A percentile compares a stretch with the other conserved stretches of the same genome.
phyloP scores from a whole-genome alignment of 2,113 vertebrate species.

The Neogobius melanostomus region DNA sequence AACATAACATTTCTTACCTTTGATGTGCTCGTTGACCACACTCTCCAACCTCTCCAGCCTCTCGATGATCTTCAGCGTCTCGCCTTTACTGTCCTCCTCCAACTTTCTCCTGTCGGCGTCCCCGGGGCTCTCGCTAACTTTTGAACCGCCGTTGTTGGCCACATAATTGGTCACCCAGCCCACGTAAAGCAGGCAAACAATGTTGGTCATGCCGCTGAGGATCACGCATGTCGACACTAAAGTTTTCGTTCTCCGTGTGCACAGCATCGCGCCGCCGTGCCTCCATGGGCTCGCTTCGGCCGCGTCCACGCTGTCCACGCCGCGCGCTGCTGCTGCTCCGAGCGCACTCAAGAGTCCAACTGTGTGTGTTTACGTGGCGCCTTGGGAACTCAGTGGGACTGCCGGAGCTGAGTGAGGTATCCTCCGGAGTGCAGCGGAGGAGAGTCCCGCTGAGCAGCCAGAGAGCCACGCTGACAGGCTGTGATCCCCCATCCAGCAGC shows the following conservation, averaged over 20 bases:
- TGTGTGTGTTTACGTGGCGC: background rate
- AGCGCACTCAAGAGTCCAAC: background rate
- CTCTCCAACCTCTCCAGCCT: slow-evolving; percentile 93
- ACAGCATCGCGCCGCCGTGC: slow-evolving; percentile 90
- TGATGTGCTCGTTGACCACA: slow-evolving; percentile 95
- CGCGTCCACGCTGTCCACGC: background rate
- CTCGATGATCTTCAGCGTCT: slow-evolving; percentile 91
- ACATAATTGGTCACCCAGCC: slow-evolving; percentile 98
- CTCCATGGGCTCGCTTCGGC: slow-evolving; percentile 81
- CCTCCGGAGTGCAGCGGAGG: background rate
- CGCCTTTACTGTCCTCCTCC: slow-evolving; percentile 89
- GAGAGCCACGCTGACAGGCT: slow-evolving; percentile 38
- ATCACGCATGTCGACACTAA: slow-evolving; percentile 98
- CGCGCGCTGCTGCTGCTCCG: background rate
- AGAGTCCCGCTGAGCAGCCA: slow-evolving; percentile 6
- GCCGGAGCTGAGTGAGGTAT: background rate
- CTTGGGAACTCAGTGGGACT: background rate
- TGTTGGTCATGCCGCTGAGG: slow-evolving; percentile 96
- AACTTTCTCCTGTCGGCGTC: slow-evolving; percentile 84
- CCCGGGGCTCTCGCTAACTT: slow-evolving; percentile 81
- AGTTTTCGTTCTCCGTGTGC: slow-evolving; percentile 97
- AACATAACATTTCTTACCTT: slow-evolving; percentile 77
- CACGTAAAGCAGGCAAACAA: slow-evolving; percentile 93
- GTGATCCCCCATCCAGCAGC: background rate
- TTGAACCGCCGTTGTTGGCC: slow-evolving; percentile 84